These are phyloP conservation scores for Regulus satrapa DNA, from an alignment of 2,113 vertebrate genomes.

Conservation along the genomic window DNA sequence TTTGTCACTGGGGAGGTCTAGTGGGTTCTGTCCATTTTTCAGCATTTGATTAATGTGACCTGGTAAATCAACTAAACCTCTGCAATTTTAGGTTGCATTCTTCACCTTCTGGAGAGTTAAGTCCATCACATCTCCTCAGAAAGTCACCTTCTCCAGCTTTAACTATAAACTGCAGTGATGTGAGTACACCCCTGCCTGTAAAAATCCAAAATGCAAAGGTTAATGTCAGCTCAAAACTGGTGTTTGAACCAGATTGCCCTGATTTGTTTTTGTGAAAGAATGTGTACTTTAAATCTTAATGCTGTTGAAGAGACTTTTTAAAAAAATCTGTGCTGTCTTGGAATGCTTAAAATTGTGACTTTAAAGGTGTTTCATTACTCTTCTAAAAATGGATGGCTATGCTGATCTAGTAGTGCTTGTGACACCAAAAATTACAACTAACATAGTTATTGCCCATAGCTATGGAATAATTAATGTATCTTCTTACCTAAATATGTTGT, in stretches of 20 bases:
- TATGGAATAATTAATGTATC: not conserved
- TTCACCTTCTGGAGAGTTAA: slow-evolving; percentile 80
- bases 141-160: slow-evolving; percentile 74
- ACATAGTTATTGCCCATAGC: not conserved
- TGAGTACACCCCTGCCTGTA: slow-evolving; percentile 60
- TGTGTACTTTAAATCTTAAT: not conserved
- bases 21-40: not conserved
- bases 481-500: not conserved
- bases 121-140: slow-evolving; percentile 75
- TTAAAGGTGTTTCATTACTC: not conserved
- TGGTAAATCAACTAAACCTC: not conserved
- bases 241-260: not conserved
- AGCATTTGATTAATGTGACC: not conserved
- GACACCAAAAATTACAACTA: not conserved
- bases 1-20: not conserved
- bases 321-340: not conserved
- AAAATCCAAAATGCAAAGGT: not conserved
- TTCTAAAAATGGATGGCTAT: not conserved
- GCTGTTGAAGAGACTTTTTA: not conserved
- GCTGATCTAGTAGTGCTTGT: not conserved
- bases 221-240: not conserved
- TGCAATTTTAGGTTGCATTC: slow-evolving; percentile 79
- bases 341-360: not conserved
- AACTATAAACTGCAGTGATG: slow-evolving; percentile 71
- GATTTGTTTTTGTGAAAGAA: not conserved